Conservation (phyloP, 2,113 vertebrate species). For the Piprites chloris region DNA sequence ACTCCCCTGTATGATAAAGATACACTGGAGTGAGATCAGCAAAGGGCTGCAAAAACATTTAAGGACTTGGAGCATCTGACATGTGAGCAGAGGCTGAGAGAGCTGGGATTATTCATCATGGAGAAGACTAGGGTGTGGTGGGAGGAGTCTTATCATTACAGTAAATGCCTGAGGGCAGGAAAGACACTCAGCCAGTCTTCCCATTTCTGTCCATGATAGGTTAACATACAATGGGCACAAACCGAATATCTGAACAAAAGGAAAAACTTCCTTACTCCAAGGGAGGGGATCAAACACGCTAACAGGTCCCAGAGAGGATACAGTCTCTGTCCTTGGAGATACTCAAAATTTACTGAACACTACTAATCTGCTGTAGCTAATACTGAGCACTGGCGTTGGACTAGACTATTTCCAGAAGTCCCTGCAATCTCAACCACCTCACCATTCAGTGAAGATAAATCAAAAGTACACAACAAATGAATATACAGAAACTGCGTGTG, state of each 20-base stretch:
- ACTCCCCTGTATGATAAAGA: background rate
- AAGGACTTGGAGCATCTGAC: background rate
- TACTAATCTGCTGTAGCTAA: background rate
- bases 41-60: background rate
- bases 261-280: background rate
- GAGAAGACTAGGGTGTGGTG: background rate
- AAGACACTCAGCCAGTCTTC: background rate
- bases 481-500: background rate
- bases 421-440: background rate
- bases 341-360: background rate
- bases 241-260: background rate
- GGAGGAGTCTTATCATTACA: background rate
- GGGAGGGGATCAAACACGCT: background rate
- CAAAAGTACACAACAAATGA: background rate
- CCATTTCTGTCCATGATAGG: background rate
- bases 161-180: background rate
- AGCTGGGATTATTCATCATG: background rate
- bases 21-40: fast-evolving
- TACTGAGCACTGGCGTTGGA: background rate
- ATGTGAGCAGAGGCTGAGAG: background rate
- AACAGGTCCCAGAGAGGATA: background rate
- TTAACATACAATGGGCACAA: background rate
- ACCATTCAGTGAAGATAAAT: background rate
- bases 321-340: background rate
- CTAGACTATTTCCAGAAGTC: background rate